A percentile compares a stretch with the other conserved stretches of the same genome.
Conservation (phyloP, 2,888 invertebrate species). For the Agriopis marginaria region DNA sequence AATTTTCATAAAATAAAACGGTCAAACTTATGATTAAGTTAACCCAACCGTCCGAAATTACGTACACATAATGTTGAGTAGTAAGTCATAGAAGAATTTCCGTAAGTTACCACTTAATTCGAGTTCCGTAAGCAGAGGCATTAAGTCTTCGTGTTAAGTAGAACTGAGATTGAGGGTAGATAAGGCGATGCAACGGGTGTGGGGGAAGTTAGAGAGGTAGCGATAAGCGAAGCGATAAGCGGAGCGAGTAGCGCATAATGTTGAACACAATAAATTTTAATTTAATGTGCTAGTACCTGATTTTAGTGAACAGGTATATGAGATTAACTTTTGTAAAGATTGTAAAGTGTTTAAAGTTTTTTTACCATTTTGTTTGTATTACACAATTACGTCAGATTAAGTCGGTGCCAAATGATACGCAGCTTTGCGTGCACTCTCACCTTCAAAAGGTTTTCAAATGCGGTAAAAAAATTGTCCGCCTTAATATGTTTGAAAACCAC, state of each 20-base stretch:
- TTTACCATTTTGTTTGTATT: too few relatives aligned
- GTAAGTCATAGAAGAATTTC: conserved; percentile 50
- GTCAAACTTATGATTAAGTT: conserved; percentile 33
- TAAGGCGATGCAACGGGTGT: conserved; percentile 50
- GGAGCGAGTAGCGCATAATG: conserved; percentile 7
- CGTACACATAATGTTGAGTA: conserved; percentile 24
- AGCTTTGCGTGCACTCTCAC: too few relatives aligned
- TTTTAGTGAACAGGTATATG: too few relatives aligned
- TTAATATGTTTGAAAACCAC: too few relatives aligned
- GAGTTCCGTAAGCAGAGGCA: conserved; percentile 61
- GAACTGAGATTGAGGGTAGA: conserved; percentile 75
- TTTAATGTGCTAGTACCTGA: too few relatives aligned
- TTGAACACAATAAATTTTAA: too few relatives aligned
- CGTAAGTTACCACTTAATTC: conserved; percentile 59
- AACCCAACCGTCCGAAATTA: conserved; percentile 23
- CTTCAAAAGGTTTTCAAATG: too few relatives aligned
- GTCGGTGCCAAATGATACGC: too few relatives aligned
- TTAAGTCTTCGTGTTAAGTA: conserved; percentile 76
- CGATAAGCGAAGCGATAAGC: conserved; percentile 17
- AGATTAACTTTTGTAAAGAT: too few relatives aligned
- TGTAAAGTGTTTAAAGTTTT: too few relatives aligned
- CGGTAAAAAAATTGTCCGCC: too few relatives aligned
- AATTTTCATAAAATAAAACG: conserved; percentile 30
- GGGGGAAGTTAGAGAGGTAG: conserved; percentile 44
- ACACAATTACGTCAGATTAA: too few relatives aligned